A percentile compares a stretch with the other conserved stretches of the same genome.
These are phyloP conservation scores for Eupeodes latifasciatus DNA, from an alignment of 2,888 invertebrate genomes.

Conservation along the genomic window DNA sequence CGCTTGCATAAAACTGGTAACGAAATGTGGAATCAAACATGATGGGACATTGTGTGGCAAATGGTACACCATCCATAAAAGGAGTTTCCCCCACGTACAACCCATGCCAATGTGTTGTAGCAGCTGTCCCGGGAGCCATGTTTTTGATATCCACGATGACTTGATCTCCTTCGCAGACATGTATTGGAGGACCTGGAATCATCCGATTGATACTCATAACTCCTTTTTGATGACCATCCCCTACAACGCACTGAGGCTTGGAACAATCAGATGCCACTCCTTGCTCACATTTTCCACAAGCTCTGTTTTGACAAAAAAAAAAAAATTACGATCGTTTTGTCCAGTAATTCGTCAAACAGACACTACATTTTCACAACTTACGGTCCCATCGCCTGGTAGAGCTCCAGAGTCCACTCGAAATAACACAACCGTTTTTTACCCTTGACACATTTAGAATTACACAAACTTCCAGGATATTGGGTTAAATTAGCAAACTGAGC, in stretches of 20 bases:
- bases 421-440: slow-evolving; percentile 81
- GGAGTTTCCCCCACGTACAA: slow-evolving; percentile 90
- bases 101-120: slow-evolving; percentile 95
- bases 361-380: slow-evolving; percentile 77
- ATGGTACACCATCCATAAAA: slow-evolving; percentile 94
- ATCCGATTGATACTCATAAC: slow-evolving; percentile 78
- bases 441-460: slow-evolving; percentile 78
- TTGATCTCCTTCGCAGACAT: slow-evolving; percentile 92
- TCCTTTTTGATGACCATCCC: slow-evolving; percentile 84
- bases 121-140: slow-evolving; percentile 89
- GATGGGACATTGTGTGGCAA: slow-evolving; percentile 93
- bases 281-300: slow-evolving; percentile 84
- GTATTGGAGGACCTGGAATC: slow-evolving; percentile 85
- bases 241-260: slow-evolving; percentile 84
- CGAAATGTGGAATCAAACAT: slow-evolving; percentile 87
- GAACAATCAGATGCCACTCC: slow-evolving; percentile 82
- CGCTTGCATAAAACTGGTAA: slow-evolving; percentile 89
- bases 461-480: slow-evolving; percentile 78
- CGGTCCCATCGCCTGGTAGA: slow-evolving; percentile 84
- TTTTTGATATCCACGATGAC: slow-evolving; percentile 92
- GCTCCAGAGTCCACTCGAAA: slow-evolving; percentile 83
- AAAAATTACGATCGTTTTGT: no score
- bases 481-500: not conserved
- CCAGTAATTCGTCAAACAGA: no score
- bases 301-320: slow-evolving; percentile 79